phyloP scores from a whole-genome alignment of 2,113 vertebrate genomes.

The Mustela lutreola region DNA sequence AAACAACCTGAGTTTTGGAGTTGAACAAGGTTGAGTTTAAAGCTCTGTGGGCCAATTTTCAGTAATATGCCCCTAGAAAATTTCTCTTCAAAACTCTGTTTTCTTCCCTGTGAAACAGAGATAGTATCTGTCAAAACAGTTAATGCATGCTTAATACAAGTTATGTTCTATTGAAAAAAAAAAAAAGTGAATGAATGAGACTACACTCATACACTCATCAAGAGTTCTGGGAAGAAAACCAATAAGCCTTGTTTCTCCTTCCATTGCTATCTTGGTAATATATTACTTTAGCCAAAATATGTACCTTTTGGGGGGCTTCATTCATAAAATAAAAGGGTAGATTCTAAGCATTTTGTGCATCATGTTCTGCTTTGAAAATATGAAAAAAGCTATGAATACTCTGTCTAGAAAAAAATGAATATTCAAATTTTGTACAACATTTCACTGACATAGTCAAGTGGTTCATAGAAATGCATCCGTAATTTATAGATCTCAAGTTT shows the following conservation, averaged over 20 bases:
- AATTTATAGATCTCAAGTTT: neutral
- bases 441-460: neutral
- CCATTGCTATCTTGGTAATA: neutral
- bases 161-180: neutral
- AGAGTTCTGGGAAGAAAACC: neutral
- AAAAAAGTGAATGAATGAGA: neutral
- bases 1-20: neutral
- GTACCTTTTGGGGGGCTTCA: neutral
- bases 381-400: neutral
- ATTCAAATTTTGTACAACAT: neutral
- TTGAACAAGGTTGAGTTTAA: neutral
- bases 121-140: neutral
- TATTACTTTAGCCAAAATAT: neutral
- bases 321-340: neutral
- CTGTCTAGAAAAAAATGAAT: neutral
- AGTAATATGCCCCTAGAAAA: neutral
- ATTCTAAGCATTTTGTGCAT: neutral
- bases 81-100: slow-evolving; percentile 11
- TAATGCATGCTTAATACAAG: neutral
- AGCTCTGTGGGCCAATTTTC: neutral
- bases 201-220: neutral
- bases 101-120: slow-evolving; percentile 24
- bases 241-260: neutral
- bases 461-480: neutral
- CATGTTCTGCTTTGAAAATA: slow-evolving; percentile 26